Conservation (phyloP, 2,888 invertebrate species). For the Clusia tigrina region DNA sequence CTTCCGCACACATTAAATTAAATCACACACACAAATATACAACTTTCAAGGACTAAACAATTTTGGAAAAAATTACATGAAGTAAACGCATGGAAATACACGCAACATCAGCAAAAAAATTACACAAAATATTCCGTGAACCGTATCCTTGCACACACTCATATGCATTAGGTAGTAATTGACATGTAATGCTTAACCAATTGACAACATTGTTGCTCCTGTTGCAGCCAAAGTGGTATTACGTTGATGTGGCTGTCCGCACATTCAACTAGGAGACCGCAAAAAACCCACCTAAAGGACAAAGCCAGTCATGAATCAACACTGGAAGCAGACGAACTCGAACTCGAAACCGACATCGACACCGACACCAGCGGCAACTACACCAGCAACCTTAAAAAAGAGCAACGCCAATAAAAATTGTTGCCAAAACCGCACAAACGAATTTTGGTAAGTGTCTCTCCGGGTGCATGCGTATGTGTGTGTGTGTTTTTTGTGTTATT, state of each 20-base stretch:
- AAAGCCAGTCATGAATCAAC: neutral
- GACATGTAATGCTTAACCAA: constrained; percentile 54
- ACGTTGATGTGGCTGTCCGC: constrained; percentile 20
- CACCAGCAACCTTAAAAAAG: constrained; percentile 50
- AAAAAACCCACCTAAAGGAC: constrained; percentile 11
- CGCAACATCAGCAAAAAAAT: no score
- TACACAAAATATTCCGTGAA: no score
- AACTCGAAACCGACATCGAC: neutral
- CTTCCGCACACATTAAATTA: neutral
- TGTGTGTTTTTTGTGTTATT: neutral
- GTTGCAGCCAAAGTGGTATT: constrained; percentile 20
- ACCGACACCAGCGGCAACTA: neutral
- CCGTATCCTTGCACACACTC: neutral
- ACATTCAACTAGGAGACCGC: constrained; percentile 17
- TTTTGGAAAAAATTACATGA: no score
- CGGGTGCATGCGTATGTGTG: no score
- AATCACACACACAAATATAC: constrained; percentile 18
- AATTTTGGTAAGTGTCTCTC: no score
- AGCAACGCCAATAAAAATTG: constrained; percentile 53
- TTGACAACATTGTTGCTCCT: constrained; percentile 38
- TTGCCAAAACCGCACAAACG: constrained; percentile 33
- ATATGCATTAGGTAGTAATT: constrained; percentile 44
- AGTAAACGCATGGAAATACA: no score
- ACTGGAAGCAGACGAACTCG: constrained; percentile 19
- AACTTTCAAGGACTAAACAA: no score